Conservation (phyloP, 2,113 vertebrate species). For the Madoqua kirkii region DNA sequence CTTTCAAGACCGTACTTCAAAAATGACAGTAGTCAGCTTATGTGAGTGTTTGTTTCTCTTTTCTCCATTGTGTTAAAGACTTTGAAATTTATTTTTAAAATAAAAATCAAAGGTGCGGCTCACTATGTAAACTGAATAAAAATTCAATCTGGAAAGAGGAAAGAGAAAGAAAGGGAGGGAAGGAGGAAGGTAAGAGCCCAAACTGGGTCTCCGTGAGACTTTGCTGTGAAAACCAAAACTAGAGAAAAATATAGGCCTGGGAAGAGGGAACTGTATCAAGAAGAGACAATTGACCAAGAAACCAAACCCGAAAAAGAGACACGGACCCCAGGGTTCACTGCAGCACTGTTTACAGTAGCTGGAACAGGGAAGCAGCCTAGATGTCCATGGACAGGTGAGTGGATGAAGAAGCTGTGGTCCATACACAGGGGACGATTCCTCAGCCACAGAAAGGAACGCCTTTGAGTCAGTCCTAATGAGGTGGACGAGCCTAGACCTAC, state of each 20-base stretch:
- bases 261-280: neutral
- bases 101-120: neutral
- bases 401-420: fast-evolving
- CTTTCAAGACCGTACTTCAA: neutral
- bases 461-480: neutral
- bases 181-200: too few relatives aligned
- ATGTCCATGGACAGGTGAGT: fast-evolving
- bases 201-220: neutral
- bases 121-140: neutral
- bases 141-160: neutral
- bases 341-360: neutral
- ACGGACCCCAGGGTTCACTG: fast-evolving
- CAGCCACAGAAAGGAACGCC: fast-evolving
- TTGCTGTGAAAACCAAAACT: neutral
- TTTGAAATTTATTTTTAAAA: neutral
- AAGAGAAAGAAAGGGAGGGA: neutral
- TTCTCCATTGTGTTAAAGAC: neutral
- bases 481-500: neutral
- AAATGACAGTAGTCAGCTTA: neutral
- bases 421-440: neutral
- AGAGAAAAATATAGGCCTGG: neutral
- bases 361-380: neutral
- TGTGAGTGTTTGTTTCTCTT: neutral
- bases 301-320: neutral
- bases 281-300: neutral